Evolutionary conservation across 2,797 vertebrate species (phyloP).

Genomic region (Merluccius polli): DNA sequence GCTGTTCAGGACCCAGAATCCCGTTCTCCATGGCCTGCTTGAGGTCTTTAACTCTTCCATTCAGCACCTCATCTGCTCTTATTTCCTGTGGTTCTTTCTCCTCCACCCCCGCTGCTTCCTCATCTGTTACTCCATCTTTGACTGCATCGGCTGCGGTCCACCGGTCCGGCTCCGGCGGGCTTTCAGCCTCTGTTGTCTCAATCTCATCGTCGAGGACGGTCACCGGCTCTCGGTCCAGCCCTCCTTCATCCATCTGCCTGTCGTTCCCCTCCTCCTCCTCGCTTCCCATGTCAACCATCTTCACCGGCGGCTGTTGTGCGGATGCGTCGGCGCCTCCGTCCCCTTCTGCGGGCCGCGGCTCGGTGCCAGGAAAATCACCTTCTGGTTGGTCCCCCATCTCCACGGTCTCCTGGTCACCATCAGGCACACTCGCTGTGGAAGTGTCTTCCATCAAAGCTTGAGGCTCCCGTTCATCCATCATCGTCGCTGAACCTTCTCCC

Average conservation of each 20-base stretch:
- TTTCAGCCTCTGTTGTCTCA: slow-evolving; percentile 33
- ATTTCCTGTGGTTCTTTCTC: slow-evolving; percentile 13
- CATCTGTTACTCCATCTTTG: slow-evolving; percentile 7
- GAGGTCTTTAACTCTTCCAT: slow-evolving; percentile 45
- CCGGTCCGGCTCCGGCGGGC: not conserved
- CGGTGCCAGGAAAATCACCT: slow-evolving; percentile 12
- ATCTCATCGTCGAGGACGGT: slow-evolving; percentile 58
- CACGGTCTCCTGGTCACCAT: slow-evolving; percentile 20
- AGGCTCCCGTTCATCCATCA: slow-evolving; percentile 16
- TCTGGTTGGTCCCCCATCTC: slow-evolving; percentile 20
- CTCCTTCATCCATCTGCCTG: slow-evolving; percentile 13
- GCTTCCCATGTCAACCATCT: not conserved
- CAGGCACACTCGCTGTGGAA: not conserved
- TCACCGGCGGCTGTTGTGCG: not conserved
- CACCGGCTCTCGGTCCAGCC: slow-evolving; percentile 48
- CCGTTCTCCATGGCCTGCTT: slow-evolving; percentile 50
- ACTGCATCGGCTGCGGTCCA: not conserved
- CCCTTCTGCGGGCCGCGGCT: not conserved
- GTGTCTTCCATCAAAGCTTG: not conserved
- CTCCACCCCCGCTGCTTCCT: not conserved
- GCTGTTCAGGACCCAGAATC: slow-evolving; percentile 29
- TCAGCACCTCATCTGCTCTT: slow-evolving; percentile 21
- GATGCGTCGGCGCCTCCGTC: not conserved
- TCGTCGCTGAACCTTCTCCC: slow-evolving; percentile 18
- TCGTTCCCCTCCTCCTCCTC: slow-evolving; percentile 3